A percentile compares a stretch with the other conserved stretches of the same genome.
These are phyloP conservation scores for Forbesichthys agassizii DNA, from an alignment of 2,113 vertebrate species.

Conservation along the genomic window DNA sequence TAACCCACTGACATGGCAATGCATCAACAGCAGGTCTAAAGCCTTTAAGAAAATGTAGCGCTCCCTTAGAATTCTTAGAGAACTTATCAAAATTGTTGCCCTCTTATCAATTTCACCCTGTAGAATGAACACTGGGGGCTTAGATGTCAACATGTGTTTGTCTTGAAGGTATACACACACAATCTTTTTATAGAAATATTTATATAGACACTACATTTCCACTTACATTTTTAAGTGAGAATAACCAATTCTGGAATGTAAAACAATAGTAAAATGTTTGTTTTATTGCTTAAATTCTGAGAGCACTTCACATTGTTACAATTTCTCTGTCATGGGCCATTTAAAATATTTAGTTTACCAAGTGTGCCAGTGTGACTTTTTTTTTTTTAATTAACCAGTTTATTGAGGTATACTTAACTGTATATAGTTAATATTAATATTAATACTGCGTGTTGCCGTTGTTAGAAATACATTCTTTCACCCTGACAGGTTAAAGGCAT, in stretches of 20 bases:
- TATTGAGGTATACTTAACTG: too few species aligned
- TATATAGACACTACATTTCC: too few species aligned
- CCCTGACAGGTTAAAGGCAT: slow-evolving; percentile 8
- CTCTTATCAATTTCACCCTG: slow-evolving; percentile 33
- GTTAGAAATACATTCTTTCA: background rate
- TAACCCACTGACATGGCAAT: slow-evolving; percentile 70
- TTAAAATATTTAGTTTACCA: slow-evolving; percentile 1
- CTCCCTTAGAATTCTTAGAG: slow-evolving; percentile 4
- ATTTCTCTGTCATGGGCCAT: slow-evolving; percentile 1
- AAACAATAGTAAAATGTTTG: slow-evolving; percentile 8
- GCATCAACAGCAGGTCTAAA: slow-evolving; percentile 64
- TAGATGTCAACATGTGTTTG: too few species aligned
- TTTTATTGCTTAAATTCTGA: slow-evolving; percentile 21
- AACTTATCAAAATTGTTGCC: slow-evolving; percentile 21
- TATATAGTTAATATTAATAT: too few species aligned
- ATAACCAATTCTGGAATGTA: slow-evolving; percentile 4
- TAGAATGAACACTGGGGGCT: slow-evolving; percentile 19
- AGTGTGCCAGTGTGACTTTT: slow-evolving; percentile 1
- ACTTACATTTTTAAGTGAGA: slow-evolving; percentile 1
- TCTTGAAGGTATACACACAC: too few species aligned
- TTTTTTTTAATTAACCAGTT: too few species aligned
- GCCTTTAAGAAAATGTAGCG: slow-evolving; percentile 63
- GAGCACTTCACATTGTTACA: slow-evolving; percentile 23
- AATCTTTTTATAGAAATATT: too few species aligned
- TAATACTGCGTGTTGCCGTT: background rate